Percentiles rank a stretch among this genome's conserved stretches.
Conservation (phyloP, 2,888 invertebrate genomes). For the Drosophila rellima region DNA sequence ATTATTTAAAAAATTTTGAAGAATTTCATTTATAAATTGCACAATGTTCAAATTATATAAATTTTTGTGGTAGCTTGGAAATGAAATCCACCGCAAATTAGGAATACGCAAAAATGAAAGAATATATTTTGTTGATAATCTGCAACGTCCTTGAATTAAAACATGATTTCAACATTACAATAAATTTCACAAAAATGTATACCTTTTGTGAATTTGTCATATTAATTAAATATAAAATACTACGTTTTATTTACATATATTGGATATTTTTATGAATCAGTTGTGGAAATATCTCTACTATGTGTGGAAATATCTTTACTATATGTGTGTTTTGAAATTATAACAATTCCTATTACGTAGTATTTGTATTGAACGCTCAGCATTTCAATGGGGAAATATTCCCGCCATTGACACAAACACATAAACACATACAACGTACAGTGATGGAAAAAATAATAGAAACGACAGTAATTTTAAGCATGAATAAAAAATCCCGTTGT, state of each 20-base stretch:
- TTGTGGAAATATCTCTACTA: neutral
- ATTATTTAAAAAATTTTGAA: neutral
- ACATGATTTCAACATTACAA: neutral
- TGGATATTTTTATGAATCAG: neutral
- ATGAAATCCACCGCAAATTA: constrained; percentile 1
- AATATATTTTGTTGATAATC: too few relatives aligned
- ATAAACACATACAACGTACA: neutral
- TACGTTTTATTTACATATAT: constrained; percentile 2
- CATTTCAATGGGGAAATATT: neutral
- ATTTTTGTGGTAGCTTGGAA: neutral
- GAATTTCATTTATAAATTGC: neutral
- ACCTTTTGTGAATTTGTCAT: neutral
- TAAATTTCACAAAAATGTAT: neutral
- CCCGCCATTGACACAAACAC: constrained; percentile 1
- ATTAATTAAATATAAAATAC: neutral
- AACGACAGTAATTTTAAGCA: too few relatives aligned
- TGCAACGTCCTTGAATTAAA: neutral
- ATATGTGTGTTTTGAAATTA: constrained; percentile 3
- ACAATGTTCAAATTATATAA: neutral
- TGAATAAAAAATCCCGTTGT: too few relatives aligned
- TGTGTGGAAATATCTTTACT: neutral
- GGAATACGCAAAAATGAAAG: neutral
- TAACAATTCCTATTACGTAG: neutral
- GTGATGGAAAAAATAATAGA: too few relatives aligned
- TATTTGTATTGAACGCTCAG: neutral